Base-by-base conservation (phyloP, 2,888 invertebrate genomes). In the Eupithecia subfuscata region DNA sequence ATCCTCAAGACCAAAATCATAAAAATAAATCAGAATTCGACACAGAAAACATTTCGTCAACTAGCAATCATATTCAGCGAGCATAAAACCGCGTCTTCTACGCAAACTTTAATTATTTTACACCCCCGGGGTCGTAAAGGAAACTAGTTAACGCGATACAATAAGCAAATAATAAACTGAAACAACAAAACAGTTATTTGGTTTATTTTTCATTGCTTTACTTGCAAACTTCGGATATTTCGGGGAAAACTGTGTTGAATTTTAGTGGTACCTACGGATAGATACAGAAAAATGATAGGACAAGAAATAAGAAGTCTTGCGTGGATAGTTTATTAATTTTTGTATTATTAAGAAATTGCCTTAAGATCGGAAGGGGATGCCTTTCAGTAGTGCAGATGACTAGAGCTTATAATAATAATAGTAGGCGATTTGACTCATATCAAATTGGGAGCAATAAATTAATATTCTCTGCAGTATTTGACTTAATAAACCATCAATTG, bases 101-200 rank as follows among this genome's bases (percentile, higher is more conserved):
- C 65, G 73, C 71, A 75, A 77, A 81, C 76, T 80, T 80, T 78
- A 75, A 79, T 81, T 79, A 80, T 81, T 81, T 79, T 71, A 70
- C 75, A 70, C 80, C 73, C 82, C 67, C 9, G 63, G 79, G 76
- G 70, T 64, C 34, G 77, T 40, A 63, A 79, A 86, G 85, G 89
- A 89, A 89, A 87, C 88, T 87, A 89, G 90, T 92, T 90, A 90
- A 87, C 88, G 85, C 90, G 87, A 90, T 89, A 91, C 93, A 93
- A 93, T 93, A 93, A 93, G 93, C 92, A 82, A 82, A 80, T 87
- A 83, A 87, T 90, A 88, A 89, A 90, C 84, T 81, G 85, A 88
- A 88, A 89, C 87, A 88, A 88, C 84, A 86, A 87, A 84, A 87
- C 82, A 83, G 76, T 81, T 83, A 84, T 81, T 84, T 81, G 79